Evolutionary conservation across 2,113 vertebrate species (phyloP), one percentile per base, ranked within the genome.

Genomic region (Chaetura pelagica): DNA sequence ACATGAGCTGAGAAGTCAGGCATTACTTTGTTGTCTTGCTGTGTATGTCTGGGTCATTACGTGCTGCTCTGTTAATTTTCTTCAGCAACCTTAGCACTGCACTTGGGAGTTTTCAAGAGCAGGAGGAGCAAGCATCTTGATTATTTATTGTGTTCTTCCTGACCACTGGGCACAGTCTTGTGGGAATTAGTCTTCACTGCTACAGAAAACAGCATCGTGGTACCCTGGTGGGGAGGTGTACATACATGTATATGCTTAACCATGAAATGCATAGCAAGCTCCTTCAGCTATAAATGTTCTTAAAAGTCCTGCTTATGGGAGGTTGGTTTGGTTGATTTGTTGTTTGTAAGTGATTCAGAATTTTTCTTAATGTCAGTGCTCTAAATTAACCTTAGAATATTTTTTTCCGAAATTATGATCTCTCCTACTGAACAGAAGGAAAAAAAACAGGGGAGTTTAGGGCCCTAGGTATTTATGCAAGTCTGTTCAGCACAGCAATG

Each of bases 281-380:
- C 90, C 76, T 91, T 86, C 76, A 91, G 89, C 96, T 95, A 93
- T 87, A 89, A 97, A 88, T 49, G 84, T 91, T 62, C 69, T 27
- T 15, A 71, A 75, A 96, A 90, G n/a, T 78, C 76, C 91, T 92
- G 87, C 72, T 96, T 94, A 85, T 95, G 91, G 35, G 90, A 89
- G 72, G 40, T 84, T 94, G 64, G 38, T 84, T 90, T n/a, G n/a
- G n/a, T n/a, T n/a, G n/a, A n/a, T n/a, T n/a, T n/a, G n/a, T n/a
- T 97, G 52, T 46, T 79, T 75, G 62, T 86, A 69, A 93, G 42
- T n/a, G 72, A 91, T 71, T 96, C 66, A 81, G 82, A 91, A 20
- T 90, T 97, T 96, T 96, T 93, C 79, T 96, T 89, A 35, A 87
- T 93, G 95, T 95, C 79, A 93, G 46, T 48, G 20, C 46, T 48